Conservation (phyloP, 2,113 vertebrate species). For the Apteryx mantelli region DNA sequence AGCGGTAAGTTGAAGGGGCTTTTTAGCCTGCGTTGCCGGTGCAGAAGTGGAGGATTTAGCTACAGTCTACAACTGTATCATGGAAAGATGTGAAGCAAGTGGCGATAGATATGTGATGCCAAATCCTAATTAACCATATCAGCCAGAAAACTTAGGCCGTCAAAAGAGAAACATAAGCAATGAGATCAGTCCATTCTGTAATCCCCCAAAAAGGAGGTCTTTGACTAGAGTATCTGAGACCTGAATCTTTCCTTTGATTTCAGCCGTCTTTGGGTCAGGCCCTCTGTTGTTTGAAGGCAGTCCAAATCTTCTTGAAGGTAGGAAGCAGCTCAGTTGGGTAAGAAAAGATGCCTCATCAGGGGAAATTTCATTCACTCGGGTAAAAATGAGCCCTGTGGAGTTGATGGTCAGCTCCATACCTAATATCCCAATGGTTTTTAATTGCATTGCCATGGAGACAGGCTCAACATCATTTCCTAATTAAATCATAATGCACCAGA, state of each 20-base stretch:
- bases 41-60: neutral
- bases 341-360: neutral
- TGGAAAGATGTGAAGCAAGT: neutral
- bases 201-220: neutral
- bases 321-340: neutral
- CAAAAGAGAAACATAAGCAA: neutral
- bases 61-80: fast-evolving
- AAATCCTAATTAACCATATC: neutral
- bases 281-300: neutral
- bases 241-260: neutral
- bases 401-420: neutral
- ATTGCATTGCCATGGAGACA: neutral
- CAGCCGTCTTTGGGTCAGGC: neutral
- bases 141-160: neutral
- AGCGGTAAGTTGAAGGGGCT: neutral
- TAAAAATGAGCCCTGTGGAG: neutral
- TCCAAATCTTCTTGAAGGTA: neutral
- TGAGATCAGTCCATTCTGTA: neutral
- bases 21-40: neutral
- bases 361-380: neutral
- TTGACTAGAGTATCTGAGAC: neutral
- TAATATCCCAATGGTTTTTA: neutral
- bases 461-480: neutral
- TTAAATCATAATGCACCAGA: neutral
- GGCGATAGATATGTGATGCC: neutral